Evolutionary conservation across 2,113 vertebrate genomes (phyloP).

Genomic region (Toxostoma redivivum): DNA sequence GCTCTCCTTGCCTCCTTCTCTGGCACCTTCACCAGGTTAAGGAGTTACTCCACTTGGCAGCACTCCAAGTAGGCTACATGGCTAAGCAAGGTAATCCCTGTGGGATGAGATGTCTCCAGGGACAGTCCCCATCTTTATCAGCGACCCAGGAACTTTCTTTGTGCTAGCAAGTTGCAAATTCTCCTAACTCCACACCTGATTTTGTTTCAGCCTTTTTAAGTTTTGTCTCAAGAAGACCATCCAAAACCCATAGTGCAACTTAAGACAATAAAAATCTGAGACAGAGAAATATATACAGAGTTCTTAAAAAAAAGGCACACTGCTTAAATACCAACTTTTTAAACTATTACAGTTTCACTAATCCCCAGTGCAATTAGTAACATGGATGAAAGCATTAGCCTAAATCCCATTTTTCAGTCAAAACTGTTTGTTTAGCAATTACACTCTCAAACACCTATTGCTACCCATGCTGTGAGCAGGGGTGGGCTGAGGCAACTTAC

Average conservation of each 20-base stretch:
- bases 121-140: not conserved
- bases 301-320: not conserved
- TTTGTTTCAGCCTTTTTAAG: not conserved
- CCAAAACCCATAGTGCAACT: not conserved
- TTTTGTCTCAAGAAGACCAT: not conserved
- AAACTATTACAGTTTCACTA: not conserved
- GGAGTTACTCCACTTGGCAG: not conserved
- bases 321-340: not conserved
- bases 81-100: not conserved
- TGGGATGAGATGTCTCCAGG: not conserved
- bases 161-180: not conserved
- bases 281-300: not conserved
- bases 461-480: not conserved
- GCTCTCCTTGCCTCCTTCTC: not conserved
- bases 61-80: accelerated
- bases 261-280: not conserved
- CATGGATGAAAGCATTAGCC: not conserved
- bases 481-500: not conserved
- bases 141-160: not conserved
- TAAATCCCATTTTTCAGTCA: constrained; percentile 13
- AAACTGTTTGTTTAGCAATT: not conserved
- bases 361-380: not conserved
- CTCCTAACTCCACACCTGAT: not conserved
- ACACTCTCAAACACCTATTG: not conserved
- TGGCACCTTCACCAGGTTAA: accelerated